phyloP scores from a whole-genome alignment of 1,140 invertebrate species.

The Parapsyche elsis region DNA sequence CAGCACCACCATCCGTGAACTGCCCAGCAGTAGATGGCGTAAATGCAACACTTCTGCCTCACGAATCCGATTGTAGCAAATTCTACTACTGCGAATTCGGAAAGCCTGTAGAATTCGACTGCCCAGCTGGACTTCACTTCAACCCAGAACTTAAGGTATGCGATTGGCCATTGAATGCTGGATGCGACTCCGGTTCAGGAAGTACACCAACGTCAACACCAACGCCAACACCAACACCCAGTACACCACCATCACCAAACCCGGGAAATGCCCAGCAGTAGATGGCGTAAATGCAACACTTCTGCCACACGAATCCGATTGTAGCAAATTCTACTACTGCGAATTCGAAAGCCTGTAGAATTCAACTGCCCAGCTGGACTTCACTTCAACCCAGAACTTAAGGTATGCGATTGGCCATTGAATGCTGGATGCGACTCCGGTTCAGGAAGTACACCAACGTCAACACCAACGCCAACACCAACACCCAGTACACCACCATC shows the following conservation, averaged over 20 bases:
- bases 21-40: constrained; percentile 23
- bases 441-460: no score
- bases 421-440: neutral
- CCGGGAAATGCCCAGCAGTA: neutral
- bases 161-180: neutral
- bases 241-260: no score
- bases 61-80: constrained; percentile 61
- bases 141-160: constrained; percentile 55
- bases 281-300: constrained; percentile 34
- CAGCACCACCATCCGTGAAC: neutral
- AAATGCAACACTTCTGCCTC: constrained; percentile 49
- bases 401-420: neutral
- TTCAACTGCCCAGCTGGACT: constrained; percentile 62
- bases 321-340: constrained; percentile 65
- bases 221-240: neutral
- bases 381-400: constrained; percentile 60
- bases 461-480: no score
- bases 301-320: constrained; percentile 61
- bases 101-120: constrained; percentile 59
- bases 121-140: constrained; percentile 62
- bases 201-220: neutral
- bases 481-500: no score
- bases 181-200: neutral
- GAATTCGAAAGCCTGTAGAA: constrained; percentile 57
- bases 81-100: constrained; percentile 66